Evolutionary conservation across 1,140 invertebrate species (phyloP).

Genomic region (Dendrolimus kikuchii): DNA sequence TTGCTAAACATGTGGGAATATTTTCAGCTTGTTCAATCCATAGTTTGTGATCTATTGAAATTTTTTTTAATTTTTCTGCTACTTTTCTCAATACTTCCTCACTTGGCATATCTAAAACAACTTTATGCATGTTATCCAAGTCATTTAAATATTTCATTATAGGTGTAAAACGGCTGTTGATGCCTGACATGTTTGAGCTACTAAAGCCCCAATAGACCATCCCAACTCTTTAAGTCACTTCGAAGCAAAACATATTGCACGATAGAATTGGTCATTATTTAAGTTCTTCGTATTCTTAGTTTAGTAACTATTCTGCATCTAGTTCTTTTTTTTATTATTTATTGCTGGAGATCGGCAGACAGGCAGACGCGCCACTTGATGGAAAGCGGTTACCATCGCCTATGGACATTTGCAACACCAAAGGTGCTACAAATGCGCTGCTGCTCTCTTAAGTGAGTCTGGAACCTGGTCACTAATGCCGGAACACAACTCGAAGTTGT

Average conservation of each 20-base stretch:
- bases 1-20: slow-evolving; percentile 93
- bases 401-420: no score
- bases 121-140: slow-evolving; percentile 97
- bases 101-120: slow-evolving; percentile 88
- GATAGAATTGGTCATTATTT: slow-evolving; percentile 41
- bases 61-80: slow-evolving; percentile 78
- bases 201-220: slow-evolving; percentile 93
- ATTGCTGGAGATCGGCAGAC: no score
- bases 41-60: slow-evolving; percentile 89
- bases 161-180: slow-evolving; percentile 87
- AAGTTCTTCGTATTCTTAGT: background rate
- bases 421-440: no score
- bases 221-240: slow-evolving; percentile 75
- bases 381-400: no score
- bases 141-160: slow-evolving; percentile 86
- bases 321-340: no score
- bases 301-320: slow-evolving; percentile 1
- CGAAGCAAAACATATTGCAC: slow-evolving; percentile 59
- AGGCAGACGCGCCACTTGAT: no score
- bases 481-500: no score
- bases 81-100: slow-evolving; percentile 82
- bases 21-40: slow-evolving; percentile 99
- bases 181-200: slow-evolving; percentile 96
- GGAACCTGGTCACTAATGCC: no score
- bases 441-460: no score